phyloP scores from a whole-genome alignment of 1,140 invertebrate genomes.

The Zaprionus kolodkinae region DNA sequence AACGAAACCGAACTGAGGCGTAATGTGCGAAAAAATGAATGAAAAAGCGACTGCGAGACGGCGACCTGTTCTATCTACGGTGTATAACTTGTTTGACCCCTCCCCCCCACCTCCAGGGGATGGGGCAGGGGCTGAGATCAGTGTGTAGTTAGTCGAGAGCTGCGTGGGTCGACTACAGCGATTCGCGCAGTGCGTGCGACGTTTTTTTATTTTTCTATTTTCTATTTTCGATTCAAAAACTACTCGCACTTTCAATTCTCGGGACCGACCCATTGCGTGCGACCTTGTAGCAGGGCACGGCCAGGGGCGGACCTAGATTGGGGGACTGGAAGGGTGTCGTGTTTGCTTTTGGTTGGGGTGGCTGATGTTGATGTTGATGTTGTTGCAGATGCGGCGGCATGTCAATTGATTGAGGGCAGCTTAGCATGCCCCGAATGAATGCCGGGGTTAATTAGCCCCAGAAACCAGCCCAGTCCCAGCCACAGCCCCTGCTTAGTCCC shows the following conservation, averaged over 20 bases:
- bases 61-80: slow-evolving; percentile 30
- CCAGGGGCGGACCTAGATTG: not conserved
- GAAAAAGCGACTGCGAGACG: slow-evolving; percentile 10
- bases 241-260: slow-evolving; percentile 45
- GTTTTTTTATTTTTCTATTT: not conserved
- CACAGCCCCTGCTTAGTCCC: too few relatives aligned
- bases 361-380: not conserved
- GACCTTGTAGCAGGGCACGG: slow-evolving; percentile 25
- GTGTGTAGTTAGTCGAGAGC: slow-evolving; percentile 14
- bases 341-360: not conserved
- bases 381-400: slow-evolving; percentile 8
- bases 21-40: not conserved
- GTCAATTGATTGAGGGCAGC: slow-evolving; percentile 69
- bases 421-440: slow-evolving; percentile 62
- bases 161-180: slow-evolving; percentile 22
- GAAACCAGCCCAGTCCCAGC: not conserved
- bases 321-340: not conserved
- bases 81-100: slow-evolving; percentile 27
- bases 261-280: slow-evolving; percentile 42
- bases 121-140: slow-evolving; percentile 13
- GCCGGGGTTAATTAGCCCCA: slow-evolving; percentile 60
- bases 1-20: slow-evolving; percentile 46
- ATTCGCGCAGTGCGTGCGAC: slow-evolving; percentile 32
- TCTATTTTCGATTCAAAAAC: slow-evolving; percentile 5
- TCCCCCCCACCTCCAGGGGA: not conserved